Percentiles rank a stretch among this genome's conserved stretches.
These are phyloP conservation scores for Oceanites oceanicus DNA, from an alignment of 2,113 vertebrate species.

Conservation along the genomic window DNA sequence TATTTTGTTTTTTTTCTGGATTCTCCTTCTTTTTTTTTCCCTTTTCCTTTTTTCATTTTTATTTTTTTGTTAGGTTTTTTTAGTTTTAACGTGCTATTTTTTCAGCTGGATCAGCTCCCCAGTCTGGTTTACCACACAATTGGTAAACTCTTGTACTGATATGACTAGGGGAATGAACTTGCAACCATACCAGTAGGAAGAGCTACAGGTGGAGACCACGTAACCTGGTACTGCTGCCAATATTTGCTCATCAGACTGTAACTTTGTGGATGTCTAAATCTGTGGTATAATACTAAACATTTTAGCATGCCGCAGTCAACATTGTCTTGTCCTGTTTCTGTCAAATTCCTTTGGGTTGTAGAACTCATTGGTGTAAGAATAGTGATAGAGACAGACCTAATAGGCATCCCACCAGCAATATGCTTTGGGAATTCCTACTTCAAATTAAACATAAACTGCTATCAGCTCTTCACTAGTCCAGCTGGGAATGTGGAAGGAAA, in stretches of 20 bases:
- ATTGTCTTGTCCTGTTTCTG: not conserved
- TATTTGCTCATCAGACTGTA: not conserved
- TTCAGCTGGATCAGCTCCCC: not conserved
- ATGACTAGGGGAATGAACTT: not conserved
- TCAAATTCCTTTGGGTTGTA: not conserved
- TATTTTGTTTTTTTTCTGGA: not conserved
- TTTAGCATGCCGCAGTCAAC: not conserved
- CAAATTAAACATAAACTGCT: conserved; percentile 33
- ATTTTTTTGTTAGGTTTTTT: not conserved
- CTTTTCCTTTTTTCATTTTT: not conserved
- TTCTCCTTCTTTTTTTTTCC: not conserved
- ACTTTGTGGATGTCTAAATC: not conserved
- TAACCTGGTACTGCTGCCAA: not conserved
- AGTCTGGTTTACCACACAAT: not conserved
- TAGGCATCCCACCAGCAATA: not conserved
- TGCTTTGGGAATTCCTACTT: conserved; percentile 33
- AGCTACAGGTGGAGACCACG: not conserved
- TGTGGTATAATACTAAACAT: not conserved
- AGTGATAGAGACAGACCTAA: not conserved
- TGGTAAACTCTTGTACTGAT: not conserved
- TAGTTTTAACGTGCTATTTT: not conserved
- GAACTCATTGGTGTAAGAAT: not conserved
- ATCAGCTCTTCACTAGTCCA: not conserved
- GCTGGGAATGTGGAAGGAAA: not conserved
- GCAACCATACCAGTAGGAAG: not conserved